These are phyloP conservation scores for Melanostoma scalare DNA, from an alignment of 2,888 invertebrate genomes.

Conservation along the genomic window DNA sequence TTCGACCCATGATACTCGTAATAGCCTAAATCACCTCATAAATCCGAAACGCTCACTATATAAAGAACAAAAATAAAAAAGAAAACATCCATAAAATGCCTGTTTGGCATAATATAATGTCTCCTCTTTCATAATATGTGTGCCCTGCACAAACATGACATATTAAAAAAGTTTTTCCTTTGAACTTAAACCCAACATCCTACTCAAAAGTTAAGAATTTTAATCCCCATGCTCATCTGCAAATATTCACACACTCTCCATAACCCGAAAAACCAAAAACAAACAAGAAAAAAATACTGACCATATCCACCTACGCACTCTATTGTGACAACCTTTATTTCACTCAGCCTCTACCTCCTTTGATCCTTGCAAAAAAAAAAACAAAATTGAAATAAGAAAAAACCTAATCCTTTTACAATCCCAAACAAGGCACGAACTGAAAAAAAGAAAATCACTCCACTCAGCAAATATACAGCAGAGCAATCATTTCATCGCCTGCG, in stretches of 20 bases:
- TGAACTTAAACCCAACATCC: conserved; percentile 53
- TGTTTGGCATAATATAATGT: conserved; percentile 17
- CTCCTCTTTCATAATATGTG: background rate
- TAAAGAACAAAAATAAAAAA: background rate
- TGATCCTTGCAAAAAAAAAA: conserved; percentile 24
- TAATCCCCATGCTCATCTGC: conserved; percentile 64
- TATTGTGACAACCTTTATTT: conserved; percentile 57
- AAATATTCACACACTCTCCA: conserved; percentile 57
- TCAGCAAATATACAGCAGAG: conserved; percentile 66
- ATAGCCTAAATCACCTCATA: too few species aligned
- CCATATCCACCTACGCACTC: conserved; percentile 51
- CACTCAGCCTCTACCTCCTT: conserved; percentile 21
- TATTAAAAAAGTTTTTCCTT: conserved; percentile 65
- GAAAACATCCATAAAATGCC: background rate
- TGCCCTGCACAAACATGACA: conserved; percentile 6
- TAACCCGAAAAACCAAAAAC: conserved; percentile 49
- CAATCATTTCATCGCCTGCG: conserved; percentile 51
- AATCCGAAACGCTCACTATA: too few species aligned
- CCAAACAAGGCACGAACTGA: conserved; percentile 41
- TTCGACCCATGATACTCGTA: too few species aligned
- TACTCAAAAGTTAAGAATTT: conserved; percentile 36
- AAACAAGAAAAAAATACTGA: conserved; percentile 52
- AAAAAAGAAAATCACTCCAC: conserved; percentile 42
- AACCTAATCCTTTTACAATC: conserved; percentile 60
- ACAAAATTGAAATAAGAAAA: conserved; percentile 16